Base-by-base conservation (phyloP, 2,797 vertebrate species). In the Eupleurogrammus muticus region DNA sequence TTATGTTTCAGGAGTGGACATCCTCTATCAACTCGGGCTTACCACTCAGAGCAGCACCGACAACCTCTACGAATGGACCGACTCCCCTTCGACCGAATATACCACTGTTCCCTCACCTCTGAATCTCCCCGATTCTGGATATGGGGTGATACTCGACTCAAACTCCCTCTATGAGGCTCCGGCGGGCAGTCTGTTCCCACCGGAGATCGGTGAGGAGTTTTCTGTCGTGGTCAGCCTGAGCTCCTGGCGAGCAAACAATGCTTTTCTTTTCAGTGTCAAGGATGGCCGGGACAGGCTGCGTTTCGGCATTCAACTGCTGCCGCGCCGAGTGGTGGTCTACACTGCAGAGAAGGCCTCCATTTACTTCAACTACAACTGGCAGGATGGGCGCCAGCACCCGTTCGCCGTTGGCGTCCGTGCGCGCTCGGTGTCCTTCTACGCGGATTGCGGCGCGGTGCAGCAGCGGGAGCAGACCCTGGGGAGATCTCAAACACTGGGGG, bases 251-350 rank as follows among this genome's bases (percentile, higher is more conserved):
- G 90, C 91, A 78, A 97, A 96, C 89, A 97, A 97, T 88, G 97
- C 97, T 78, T 99, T 99, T 90, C 92, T 99, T 90, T 96, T 99
- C 92, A 97, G 96, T 89, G 82, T 99, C 85, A 95, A 91, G 88
- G 95, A 92, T 71, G 64, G 70, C 75, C 95, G 89, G 90, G 95
- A 92, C 83, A 93, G 93, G 78, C 92, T 99, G 83, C 95, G 90
- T 68, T 96, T 99, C 72, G 97, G 97, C 81, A 88, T 99, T 23
- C 97, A 99, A 82, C 92, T 99, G 67, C 92, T 98, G n/a, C 96
- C 96, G 0, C 94, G 87, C 75, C 95, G 96, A 86, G 87, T 99
- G 83, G 95, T 90, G 2, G 95, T 99, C 10, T 88, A 97, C 81
- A 92, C 93, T 7, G 95, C 95, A 11, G 95, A 96, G 80, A 96